A percentile compares a stretch with the other conserved stretches of the same genome.
These are phyloP conservation scores for Ophthalmolycus amberensis DNA, from an alignment of 2,113 vertebrate species.

Conservation along the genomic window DNA sequence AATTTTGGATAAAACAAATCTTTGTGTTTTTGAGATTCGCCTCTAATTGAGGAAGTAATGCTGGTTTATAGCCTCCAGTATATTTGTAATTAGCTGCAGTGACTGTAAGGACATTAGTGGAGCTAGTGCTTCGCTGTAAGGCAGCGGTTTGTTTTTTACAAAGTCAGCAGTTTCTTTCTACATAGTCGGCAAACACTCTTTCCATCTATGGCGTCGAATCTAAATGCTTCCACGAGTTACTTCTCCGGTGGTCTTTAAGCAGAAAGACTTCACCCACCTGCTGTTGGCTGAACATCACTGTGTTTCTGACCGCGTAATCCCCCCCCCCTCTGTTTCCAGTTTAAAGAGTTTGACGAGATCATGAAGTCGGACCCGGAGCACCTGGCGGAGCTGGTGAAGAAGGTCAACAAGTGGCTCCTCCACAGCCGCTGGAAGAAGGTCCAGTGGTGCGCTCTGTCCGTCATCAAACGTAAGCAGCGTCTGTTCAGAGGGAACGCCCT, in stretches of 20 bases:
- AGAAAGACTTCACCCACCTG: not conserved
- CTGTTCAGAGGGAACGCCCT: too few relatives aligned
- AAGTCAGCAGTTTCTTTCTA: not conserved
- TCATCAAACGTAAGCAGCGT: constrained; percentile 90
- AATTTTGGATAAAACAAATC: too few relatives aligned
- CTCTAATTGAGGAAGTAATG: not conserved
- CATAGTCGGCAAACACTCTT: not conserved
- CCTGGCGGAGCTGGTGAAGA: constrained; percentile 92
- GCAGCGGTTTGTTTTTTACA: not conserved
- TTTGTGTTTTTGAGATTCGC: not conserved
- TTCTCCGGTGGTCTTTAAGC: too few relatives aligned
- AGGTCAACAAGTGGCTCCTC: constrained; percentile 96
- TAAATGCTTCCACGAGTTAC: not conserved
- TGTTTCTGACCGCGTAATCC: too few relatives aligned
- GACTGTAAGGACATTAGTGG: not conserved
- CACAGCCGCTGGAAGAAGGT: constrained; percentile 99
- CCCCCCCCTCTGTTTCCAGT: constrained; percentile 77
- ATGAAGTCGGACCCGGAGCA: constrained; percentile 99
- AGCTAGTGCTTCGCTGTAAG: not conserved
- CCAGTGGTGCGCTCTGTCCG: constrained; percentile 94
- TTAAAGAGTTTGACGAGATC: constrained; percentile 98
- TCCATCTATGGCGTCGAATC: not conserved
- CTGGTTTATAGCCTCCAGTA: not conserved
- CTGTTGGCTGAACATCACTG: not conserved
- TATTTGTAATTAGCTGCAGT: not conserved